Base-by-base conservation (phyloP, 2,888 invertebrate genomes). In the Oscheius onirici region DNA sequence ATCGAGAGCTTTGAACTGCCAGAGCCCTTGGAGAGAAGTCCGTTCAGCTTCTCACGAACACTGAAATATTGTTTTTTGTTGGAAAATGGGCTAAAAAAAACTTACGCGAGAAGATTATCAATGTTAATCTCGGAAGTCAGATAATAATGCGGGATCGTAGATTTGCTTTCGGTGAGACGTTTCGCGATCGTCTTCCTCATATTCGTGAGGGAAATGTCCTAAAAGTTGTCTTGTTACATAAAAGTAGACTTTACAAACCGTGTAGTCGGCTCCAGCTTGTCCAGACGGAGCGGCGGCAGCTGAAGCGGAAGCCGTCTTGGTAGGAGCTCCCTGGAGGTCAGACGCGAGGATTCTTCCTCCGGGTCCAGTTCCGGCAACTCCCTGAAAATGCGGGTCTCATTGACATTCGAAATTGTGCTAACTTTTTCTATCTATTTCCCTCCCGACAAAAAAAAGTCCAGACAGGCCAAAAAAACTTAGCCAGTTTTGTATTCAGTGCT, bases 91-190 rank as follows among this genome's bases (percentile, higher is more conserved):
- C 11, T 24, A 17, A 6, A 49, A 24, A 13, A 68, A 71, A 52
- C 87, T 83, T 84, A 90, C 85, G 91, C 91, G 68, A 95, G 75
- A 20, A 91, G 89, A 75, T 90, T 88, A 87, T 97, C 95, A 84
- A 97, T 92, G 85, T 92, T 92, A 71, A 95, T 91, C 69, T 97
- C 95, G 51, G 92, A 91, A 0, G 93, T 92, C 1, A 97, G 90
- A 89, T 99, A 99, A 89, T 97, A 99, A 89, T 99, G 99, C 3
- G 99, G 99, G 87, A 99, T 94, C 60, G 92, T 92, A 24, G 80
- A 76, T 67, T 92, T 92, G 15, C 92, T 92, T 87, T 92, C 90
- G 24, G 91, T 90, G 15, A 92, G 89, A 78, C 92, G 88, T 85
- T 91, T 92, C 1, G 92, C 92, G 80, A 92, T 92, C 13, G 91